phyloP scores from a whole-genome alignment of 1,140 invertebrate species.

The Drosophila mojavensis region DNA sequence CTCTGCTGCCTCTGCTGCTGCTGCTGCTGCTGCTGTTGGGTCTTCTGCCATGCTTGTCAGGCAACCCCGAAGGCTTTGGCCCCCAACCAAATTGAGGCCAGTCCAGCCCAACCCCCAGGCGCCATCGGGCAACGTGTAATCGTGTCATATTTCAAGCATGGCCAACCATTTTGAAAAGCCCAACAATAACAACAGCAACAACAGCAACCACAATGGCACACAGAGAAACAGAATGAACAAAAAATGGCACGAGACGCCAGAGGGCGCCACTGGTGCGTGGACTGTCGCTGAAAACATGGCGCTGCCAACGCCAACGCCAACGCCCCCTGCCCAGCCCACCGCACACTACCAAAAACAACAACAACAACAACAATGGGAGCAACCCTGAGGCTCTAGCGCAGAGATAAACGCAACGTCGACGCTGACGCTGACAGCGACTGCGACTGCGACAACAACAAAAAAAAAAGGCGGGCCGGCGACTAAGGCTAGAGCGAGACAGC shows the following conservation, averaged over 20 bases:
- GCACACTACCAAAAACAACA: background rate
- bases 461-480: slow-evolving; percentile 52
- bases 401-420: slow-evolving; percentile 55
- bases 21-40: background rate
- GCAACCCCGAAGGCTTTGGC: slow-evolving; percentile 15
- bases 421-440: slow-evolving; percentile 24
- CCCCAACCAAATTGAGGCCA: background rate
- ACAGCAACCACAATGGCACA: slow-evolving; percentile 5
- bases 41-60: slow-evolving; percentile 4
- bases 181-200: slow-evolving; percentile 2
- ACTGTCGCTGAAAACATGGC: slow-evolving; percentile 49
- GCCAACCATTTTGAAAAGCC: slow-evolving; percentile 64
- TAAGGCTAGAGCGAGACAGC: slow-evolving; percentile 55
- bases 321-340: background rate
- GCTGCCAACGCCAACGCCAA: slow-evolving; percentile 4
- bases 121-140: slow-evolving; percentile 41
- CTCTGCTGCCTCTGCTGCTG: background rate
- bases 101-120: background rate
- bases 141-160: slow-evolving; percentile 82
- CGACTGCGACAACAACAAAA: slow-evolving; percentile 46
- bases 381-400: slow-evolving; percentile 52
- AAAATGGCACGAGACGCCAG: slow-evolving; percentile 38
- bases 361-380: slow-evolving; percentile 5
- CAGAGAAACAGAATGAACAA: slow-evolving; percentile 2
- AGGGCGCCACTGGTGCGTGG: slow-evolving; percentile 52